Conservation (phyloP, 1,140 invertebrate species). For the Lithobius niger region DNA sequence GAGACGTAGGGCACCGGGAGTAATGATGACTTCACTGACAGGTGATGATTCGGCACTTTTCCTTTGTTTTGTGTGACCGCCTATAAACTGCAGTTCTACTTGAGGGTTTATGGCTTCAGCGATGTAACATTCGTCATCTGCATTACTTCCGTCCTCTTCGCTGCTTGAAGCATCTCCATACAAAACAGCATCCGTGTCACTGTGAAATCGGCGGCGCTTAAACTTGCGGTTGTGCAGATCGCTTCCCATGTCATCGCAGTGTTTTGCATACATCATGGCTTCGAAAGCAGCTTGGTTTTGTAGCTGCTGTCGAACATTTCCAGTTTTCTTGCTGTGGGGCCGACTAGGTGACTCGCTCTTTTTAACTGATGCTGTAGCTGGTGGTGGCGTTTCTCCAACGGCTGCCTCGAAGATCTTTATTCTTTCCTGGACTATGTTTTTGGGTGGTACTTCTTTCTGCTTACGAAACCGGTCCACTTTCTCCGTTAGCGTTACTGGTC, state of each 20-base stretch:
- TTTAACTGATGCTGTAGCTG: too few relatives aligned
- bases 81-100: too few relatives aligned
- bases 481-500: not conserved
- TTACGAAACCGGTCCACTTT: not conserved
- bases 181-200: constrained; percentile 16
- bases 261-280: not conserved
- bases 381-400: not conserved
- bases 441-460: constrained; percentile 25
- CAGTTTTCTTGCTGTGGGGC: too few relatives aligned
- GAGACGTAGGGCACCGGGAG: too few relatives aligned
- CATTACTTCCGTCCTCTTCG: constrained; percentile 8
- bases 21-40: too few relatives aligned
- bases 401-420: constrained; percentile 37
- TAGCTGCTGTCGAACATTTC: not conserved
- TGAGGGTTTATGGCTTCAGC: too few relatives aligned
- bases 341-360: too few relatives aligned
- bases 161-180: constrained; percentile 5
- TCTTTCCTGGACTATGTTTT: constrained; percentile 38
- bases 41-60: too few relatives aligned
- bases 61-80: too few relatives aligned
- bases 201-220: constrained; percentile 7
- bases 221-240: not conserved
- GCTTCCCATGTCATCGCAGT: not conserved
- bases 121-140: too few relatives aligned
- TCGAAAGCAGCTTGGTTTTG: not conserved